A percentile compares a stretch with the other conserved stretches of the same genome.
These are phyloP conservation scores for Diadromus collaris DNA, from an alignment of 2,888 invertebrate genomes.

Conservation along the genomic window DNA sequence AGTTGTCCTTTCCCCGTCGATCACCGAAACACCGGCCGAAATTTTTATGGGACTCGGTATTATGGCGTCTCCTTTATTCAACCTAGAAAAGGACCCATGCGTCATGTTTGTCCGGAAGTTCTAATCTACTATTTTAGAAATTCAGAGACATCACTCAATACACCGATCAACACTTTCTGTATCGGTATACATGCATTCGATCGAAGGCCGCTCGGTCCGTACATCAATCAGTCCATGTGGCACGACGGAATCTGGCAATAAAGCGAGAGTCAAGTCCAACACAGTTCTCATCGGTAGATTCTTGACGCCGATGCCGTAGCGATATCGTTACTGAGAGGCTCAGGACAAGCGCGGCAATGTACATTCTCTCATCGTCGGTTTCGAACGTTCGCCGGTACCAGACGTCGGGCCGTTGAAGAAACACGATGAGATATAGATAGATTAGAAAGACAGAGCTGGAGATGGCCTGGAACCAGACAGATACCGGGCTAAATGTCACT, in stretches of 20 bases:
- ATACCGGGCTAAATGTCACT: constrained; percentile 76
- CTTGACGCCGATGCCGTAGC: constrained; percentile 23
- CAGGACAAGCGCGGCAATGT: constrained; percentile 41
- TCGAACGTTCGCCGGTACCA: constrained; percentile 21
- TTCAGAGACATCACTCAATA: background rate
- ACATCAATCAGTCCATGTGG: constrained; percentile 12
- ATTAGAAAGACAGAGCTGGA: constrained; percentile 20
- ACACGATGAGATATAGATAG: constrained; percentile 47
- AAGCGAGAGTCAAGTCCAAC: constrained; percentile 31
- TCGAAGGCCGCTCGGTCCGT: constrained; percentile 4
- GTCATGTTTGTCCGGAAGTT: background rate
- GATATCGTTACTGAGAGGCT: constrained; percentile 25
- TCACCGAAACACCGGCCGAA: too few species aligned
- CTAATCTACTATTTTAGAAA: background rate
- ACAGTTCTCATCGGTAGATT: constrained; percentile 45
- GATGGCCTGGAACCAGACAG: constrained; percentile 71
- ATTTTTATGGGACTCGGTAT: too few species aligned
- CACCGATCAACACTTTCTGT: background rate
- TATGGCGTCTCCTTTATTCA: background rate
- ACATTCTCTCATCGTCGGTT: constrained; percentile 32
- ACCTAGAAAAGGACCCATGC: too few species aligned
- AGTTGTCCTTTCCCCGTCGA: background rate
- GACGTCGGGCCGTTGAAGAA: constrained; percentile 48
- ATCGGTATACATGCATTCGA: constrained; percentile 8
- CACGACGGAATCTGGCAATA: constrained; percentile 23